Percentiles rank a stretch among this genome's conserved stretches.
These are phyloP conservation scores for Drosophila repletoides DNA, from an alignment of 1,140 invertebrate species.

Conservation along the genomic window DNA sequence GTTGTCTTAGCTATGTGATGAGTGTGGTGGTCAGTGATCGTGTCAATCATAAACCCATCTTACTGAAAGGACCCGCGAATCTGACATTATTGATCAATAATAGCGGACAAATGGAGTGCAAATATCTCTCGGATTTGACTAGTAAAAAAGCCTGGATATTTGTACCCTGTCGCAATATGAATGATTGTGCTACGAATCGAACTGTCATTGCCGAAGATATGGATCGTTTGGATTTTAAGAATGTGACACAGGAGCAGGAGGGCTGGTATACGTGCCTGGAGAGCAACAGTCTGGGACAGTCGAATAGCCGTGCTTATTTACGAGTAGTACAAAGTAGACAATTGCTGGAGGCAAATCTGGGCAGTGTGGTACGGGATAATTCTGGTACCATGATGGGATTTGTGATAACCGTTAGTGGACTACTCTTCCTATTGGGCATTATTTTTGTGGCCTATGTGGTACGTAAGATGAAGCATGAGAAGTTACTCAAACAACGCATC, in stretches of 20 bases:
- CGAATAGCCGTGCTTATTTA: constrained; percentile 92
- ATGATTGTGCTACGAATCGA: constrained; percentile 45
- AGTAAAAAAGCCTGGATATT: constrained; percentile 70
- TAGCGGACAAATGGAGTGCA: constrained; percentile 66
- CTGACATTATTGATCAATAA: constrained; percentile 61
- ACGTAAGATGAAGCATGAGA: constrained; percentile 84
- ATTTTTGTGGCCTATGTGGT: constrained; percentile 83
- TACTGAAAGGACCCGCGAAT: constrained; percentile 52
- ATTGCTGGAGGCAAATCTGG: constrained; percentile 28
- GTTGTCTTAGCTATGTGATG: constrained; percentile 90
- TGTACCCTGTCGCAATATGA: constrained; percentile 41
- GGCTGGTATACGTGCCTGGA: constrained; percentile 97
- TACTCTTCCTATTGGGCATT: constrained; percentile 50
- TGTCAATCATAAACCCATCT: constrained; percentile 75
- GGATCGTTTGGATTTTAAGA: constrained; percentile 89
- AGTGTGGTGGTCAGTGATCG: constrained; percentile 79
- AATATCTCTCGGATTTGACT: constrained; percentile 70
- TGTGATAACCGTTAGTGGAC: constrained; percentile 12
- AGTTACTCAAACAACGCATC: constrained; percentile 88
- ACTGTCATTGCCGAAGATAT: constrained; percentile 38
- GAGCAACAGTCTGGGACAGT: constrained; percentile 91
- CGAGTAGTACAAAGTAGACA: constrained; percentile 87
- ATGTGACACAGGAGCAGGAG: constrained; percentile 93
- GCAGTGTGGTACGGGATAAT: constrained; percentile 33
- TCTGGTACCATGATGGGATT: constrained; percentile 34